These are phyloP conservation scores for Copsychus sechellarum DNA, from an alignment of 2,113 vertebrate species.

Conservation along the genomic window DNA sequence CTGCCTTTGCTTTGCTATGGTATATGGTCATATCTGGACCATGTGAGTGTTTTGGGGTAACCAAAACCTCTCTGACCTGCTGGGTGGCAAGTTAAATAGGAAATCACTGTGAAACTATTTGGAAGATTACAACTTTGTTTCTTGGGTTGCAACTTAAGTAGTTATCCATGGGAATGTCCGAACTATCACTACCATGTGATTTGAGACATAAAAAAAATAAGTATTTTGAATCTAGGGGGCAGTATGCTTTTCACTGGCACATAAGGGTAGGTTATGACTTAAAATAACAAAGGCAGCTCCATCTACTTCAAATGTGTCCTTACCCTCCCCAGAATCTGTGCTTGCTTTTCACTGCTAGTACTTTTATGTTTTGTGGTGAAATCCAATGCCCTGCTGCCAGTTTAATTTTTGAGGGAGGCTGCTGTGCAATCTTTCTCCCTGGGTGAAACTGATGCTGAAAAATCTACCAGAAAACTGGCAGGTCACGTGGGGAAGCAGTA, in stretches of 20 bases:
- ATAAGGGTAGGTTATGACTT: neutral
- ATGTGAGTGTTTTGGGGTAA: fast-evolving
- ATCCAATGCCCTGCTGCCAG: neutral
- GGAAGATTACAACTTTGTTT: neutral
- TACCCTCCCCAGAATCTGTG: neutral
- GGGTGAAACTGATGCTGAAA: neutral
- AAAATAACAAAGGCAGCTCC: neutral
- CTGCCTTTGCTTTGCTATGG: neutral
- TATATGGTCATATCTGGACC: neutral
- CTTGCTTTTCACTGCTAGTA: neutral
- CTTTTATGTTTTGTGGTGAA: neutral
- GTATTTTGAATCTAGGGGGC: neutral
- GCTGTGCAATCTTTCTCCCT: neutral
- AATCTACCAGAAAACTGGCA: neutral
- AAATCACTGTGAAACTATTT: neutral
- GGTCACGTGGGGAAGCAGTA: neutral
- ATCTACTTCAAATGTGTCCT: neutral
- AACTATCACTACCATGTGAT: fast-evolving
- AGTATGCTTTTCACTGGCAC: neutral
- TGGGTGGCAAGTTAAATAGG: neutral
- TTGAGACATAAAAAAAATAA: neutral
- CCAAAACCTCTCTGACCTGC: neutral
- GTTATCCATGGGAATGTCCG: neutral
- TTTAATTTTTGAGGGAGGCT: neutral
- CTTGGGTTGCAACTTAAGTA: neutral